Conservation (phyloP, 1,140 invertebrate genomes). For the Tetraneura akinire region DNA sequence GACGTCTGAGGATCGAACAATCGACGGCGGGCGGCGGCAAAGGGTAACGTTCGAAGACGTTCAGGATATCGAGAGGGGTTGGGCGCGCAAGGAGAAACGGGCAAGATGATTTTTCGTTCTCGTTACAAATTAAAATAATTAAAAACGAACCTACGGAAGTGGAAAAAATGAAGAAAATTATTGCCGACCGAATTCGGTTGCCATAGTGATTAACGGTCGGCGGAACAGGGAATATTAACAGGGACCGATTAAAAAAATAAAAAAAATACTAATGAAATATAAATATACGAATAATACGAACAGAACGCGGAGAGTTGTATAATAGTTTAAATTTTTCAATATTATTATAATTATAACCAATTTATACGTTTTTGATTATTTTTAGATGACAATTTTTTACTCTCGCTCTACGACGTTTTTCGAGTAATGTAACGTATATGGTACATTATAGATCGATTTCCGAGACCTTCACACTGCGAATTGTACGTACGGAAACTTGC, state of each 20-base stretch:
- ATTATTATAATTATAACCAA: no score
- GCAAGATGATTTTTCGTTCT: slow-evolving; percentile 45
- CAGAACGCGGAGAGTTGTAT: no score
- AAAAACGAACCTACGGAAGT: slow-evolving; percentile 38
- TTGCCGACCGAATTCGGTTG: slow-evolving; percentile 38
- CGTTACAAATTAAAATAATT: slow-evolving; percentile 50
- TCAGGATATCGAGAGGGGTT: background rate
- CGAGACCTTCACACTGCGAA: no score
- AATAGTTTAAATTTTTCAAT: no score
- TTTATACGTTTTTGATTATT: no score
- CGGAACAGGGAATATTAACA: background rate
- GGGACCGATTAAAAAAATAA: background rate
- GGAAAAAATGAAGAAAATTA: slow-evolving; percentile 47
- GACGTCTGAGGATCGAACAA: background rate
- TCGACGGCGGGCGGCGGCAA: background rate
- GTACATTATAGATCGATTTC: no score
- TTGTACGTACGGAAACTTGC: no score
- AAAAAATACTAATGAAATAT: no score
- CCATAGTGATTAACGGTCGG: slow-evolving; percentile 20
- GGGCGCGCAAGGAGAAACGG: background rate
- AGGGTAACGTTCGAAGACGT: background rate
- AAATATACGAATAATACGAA: no score
- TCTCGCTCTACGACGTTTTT: no score
- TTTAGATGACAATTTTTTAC: no score
- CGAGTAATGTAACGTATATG: no score